Conservation (phyloP, 2,797 vertebrate species). For the Echeneis naucrates region DNA sequence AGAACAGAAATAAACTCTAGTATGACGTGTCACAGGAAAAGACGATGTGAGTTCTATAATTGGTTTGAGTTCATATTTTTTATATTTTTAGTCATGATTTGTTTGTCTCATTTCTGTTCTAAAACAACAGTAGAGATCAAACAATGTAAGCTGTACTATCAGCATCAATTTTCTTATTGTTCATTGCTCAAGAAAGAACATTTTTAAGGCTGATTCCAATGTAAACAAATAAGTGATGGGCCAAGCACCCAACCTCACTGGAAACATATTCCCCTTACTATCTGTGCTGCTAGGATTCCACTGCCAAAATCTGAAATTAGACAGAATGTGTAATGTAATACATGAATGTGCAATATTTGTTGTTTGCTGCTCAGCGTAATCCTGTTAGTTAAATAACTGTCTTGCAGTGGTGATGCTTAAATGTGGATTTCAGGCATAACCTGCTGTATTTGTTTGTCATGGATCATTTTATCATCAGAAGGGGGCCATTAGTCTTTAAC, state of each 20-base stretch:
- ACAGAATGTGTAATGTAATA: neutral
- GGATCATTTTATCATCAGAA: neutral
- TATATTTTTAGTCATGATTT: neutral
- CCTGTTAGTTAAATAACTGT: neutral
- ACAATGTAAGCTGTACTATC: neutral
- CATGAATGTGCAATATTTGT: neutral
- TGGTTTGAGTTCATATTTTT: neutral
- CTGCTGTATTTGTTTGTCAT: neutral
- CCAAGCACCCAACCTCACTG: neutral
- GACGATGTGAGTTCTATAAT: neutral
- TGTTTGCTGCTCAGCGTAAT: neutral
- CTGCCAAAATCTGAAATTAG: neutral
- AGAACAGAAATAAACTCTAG: slow-evolving; percentile 7
- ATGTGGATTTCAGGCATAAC: neutral
- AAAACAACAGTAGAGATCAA: neutral
- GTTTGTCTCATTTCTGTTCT: neutral
- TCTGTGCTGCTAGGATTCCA: neutral
- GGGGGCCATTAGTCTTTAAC: neutral
- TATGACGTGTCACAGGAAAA: neutral
- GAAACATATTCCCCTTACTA: neutral
- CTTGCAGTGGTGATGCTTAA: neutral
- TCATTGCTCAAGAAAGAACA: neutral
- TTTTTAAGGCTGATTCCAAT: neutral
- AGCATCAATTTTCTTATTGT: neutral
- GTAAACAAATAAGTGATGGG: neutral